These are phyloP conservation scores for Zaprionus kolodkinae DNA, from an alignment of 1,140 invertebrate species.

Conservation along the genomic window DNA sequence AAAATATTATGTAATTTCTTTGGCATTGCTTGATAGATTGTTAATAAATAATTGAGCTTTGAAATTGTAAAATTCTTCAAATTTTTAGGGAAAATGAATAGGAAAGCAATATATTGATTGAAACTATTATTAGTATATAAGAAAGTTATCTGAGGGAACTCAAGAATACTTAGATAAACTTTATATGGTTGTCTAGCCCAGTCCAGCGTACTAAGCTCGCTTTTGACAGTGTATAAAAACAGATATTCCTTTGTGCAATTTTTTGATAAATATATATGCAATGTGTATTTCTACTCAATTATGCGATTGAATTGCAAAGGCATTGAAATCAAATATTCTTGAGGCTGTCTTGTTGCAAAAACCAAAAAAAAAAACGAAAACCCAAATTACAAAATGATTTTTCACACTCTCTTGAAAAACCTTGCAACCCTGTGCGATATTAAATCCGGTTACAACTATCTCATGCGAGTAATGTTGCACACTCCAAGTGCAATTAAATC, in stretches of 20 bases:
- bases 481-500: constrained; percentile 16
- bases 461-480: not conserved
- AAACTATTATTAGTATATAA: no score
- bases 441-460: not conserved
- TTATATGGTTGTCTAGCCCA: no score
- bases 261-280: not conserved
- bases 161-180: no score
- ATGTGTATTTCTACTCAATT: constrained; percentile 12
- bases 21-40: no score
- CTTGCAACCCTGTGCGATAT: not conserved
- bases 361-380: not conserved
- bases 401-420: not conserved
- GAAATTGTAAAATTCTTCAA: no score
- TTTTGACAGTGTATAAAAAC: not conserved
- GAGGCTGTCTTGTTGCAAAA: constrained; percentile 7
- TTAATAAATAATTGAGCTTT: no score
- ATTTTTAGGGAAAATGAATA: no score
- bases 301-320: constrained; percentile 8
- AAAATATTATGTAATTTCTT: no score
- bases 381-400: constrained; percentile 35
- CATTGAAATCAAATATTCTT: constrained; percentile 19
- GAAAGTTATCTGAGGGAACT: no score
- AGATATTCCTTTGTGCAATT: not conserved
- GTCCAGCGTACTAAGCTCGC: no score
- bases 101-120: no score